These are phyloP conservation scores for Ascidia mentula DNA, from an alignment of 23 tunicate genomes.

Conservation along the genomic window DNA sequence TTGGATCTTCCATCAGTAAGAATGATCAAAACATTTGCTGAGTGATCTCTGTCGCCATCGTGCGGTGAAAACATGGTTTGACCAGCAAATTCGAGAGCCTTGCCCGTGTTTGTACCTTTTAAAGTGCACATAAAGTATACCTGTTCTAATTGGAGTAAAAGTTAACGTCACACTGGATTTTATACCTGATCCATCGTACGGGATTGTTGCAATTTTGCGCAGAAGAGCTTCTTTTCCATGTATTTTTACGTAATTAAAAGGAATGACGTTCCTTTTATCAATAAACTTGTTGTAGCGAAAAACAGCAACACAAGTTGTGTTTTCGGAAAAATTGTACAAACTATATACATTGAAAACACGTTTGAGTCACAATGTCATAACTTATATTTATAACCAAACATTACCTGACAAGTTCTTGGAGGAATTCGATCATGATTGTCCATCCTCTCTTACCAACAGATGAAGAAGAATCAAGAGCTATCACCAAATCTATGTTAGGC, in stretches of 20 bases:
- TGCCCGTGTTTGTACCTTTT: not conserved
- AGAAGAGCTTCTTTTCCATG: constrained; percentile 4
- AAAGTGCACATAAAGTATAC: no score
- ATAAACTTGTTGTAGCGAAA: not conserved
- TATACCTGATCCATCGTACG: not conserved
- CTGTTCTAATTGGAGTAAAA: no score
- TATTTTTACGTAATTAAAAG: not conserved
- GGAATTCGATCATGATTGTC: not conserved
- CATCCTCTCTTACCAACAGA: not conserved
- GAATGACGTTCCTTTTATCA: not conserved
- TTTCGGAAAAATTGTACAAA: not conserved
- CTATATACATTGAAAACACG: not conserved
- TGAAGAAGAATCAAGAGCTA: constrained; percentile 1
- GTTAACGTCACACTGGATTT: not conserved
- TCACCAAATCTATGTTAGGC: not conserved
- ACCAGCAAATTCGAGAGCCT: not conserved
- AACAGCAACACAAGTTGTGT: not conserved
- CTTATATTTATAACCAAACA: not conserved
- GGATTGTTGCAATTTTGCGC: not conserved
- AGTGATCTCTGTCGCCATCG: not conserved
- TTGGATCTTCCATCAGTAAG: constrained; percentile 14
- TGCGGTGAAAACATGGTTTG: not conserved
- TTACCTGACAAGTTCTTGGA: not conserved
- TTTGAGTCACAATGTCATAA: not conserved
- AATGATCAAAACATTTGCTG: not conserved